Percentiles rank a stretch among this genome's conserved stretches.
These are phyloP conservation scores for Agrotis puta DNA, from an alignment of 2,888 invertebrate species.

Conservation along the genomic window DNA sequence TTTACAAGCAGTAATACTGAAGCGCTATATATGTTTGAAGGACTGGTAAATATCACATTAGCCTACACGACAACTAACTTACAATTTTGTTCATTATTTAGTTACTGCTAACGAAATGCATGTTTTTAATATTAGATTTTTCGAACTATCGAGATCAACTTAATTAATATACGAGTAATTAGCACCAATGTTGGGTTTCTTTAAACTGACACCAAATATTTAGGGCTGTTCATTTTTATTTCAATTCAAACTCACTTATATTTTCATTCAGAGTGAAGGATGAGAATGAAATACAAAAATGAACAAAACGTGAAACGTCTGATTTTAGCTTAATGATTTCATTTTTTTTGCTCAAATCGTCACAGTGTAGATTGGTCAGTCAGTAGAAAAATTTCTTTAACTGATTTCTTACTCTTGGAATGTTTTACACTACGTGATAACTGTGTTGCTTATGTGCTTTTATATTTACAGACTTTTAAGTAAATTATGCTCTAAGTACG, in stretches of 20 bases:
- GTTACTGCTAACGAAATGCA: conserved; percentile 70
- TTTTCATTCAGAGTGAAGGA: no score
- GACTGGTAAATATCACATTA: conserved; percentile 72
- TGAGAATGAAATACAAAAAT: background rate
- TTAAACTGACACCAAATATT: conserved; percentile 19
- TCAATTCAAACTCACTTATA: background rate
- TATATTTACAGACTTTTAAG: conserved; percentile 26
- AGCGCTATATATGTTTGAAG: conserved; percentile 67
- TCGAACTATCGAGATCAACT: conserved; percentile 72
- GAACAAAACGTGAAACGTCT: background rate
- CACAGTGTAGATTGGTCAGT: conserved; percentile 39
- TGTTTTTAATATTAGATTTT: conserved; percentile 62
- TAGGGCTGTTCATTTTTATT: conserved; percentile 5
- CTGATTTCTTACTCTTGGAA: conserved; percentile 37
- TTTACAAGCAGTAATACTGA: conserved; percentile 77
- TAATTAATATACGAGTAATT: conserved; percentile 60
- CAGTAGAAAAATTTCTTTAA: conserved; percentile 25
- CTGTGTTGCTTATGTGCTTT: conserved; percentile 15
- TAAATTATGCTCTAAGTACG: conserved; percentile 2
- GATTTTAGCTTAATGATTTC: background rate
- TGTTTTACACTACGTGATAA: conserved; percentile 43
- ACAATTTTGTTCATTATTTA: conserved; percentile 72
- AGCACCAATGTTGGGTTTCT: conserved; percentile 65
- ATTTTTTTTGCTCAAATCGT: conserved; percentile 22
- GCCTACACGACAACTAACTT: conserved; percentile 69